phyloP scores from a whole-genome alignment of 2,888 invertebrate genomes.

The Amphipoea oculea region DNA sequence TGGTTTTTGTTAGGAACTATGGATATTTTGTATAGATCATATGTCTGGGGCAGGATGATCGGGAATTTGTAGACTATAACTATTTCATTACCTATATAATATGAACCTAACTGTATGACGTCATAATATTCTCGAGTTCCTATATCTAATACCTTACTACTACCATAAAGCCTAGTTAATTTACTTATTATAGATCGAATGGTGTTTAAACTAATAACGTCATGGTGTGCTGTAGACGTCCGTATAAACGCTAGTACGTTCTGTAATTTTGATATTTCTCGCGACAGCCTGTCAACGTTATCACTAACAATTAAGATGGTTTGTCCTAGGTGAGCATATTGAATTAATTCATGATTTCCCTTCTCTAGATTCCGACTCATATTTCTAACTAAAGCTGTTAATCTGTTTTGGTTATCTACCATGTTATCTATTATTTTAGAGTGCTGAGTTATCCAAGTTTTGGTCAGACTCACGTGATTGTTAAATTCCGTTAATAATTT shows the following conservation, averaged over 20 bases:
- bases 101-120: background rate
- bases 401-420: conserved; percentile 1
- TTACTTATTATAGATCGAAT: conserved; percentile 1
- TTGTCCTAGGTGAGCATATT: conserved; percentile 11
- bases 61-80: conserved; percentile 12
- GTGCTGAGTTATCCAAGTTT: background rate
- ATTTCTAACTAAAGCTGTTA: background rate
- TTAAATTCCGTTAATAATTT: background rate
- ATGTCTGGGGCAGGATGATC: background rate
- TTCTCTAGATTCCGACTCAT: background rate
- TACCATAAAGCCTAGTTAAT: background rate
- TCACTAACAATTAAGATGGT: background rate
- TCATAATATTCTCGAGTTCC: conserved; percentile 9
- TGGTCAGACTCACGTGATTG: background rate
- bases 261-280: background rate
- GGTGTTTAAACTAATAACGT: conserved; percentile 4
- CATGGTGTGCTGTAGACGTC: conserved; percentile 2
- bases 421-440: background rate
- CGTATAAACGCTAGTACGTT: background rate
- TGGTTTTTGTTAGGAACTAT: conserved; percentile 11
- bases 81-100: conserved; percentile 4
- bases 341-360: background rate
- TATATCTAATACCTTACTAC: conserved; percentile 6
- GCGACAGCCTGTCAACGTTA: conserved; percentile 3
- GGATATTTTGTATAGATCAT: conserved; percentile 3